Evolutionary conservation across 2,113 vertebrate genomes (phyloP), one percentile per base, ranked within the genome.

Genomic region (Stictonetta naevosa): DNA sequence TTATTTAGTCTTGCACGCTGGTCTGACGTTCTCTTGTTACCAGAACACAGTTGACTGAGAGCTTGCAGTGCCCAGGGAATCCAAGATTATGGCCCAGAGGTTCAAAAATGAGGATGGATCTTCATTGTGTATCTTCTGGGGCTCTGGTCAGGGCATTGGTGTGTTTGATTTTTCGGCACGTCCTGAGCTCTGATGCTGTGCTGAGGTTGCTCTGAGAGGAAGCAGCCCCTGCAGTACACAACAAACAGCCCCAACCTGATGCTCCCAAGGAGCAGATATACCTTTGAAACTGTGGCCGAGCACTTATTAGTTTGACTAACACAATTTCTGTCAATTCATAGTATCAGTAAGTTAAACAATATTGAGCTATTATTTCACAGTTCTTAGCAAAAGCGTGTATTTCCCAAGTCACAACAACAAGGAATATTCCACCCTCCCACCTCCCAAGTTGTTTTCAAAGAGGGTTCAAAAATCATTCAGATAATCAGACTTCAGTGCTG

Each of bases 401-500:
- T 97, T 89, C 68, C 82, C 67, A 69, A 88, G 79, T 74, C 82
- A 62, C 26, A 67, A 56, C 44, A 40, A 60, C 72, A 80, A 73
- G 79, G 46, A 92, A 50, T 89, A 75, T 72, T 91, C 21, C 8
- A 1, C 0, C 23, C 13, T 13, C 18, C 11, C 5, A 63, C 62
- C 53, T 28, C 46, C 7, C 8, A 26, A 94, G 81, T 63, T 97
- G 86, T 95, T 97, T 97, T 95, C 96, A 93, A 93, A 97, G 94
- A 84, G 71, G 50, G 80, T 96, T 96, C 94, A 95, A 67, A 95
- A 97, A 85, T 96, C 93, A 94, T 97, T 97, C 93, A 55, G 72
- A 90, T 97, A 97, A 97, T 97, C 83, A 95, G 92, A 94, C 97
- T 97, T 97, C 31, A 97, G 88, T 93, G 91, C 94, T 93, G 81